phyloP scores from a whole-genome alignment of 2,797 vertebrate genomes.

The Hipposideros larvatus region DNA sequence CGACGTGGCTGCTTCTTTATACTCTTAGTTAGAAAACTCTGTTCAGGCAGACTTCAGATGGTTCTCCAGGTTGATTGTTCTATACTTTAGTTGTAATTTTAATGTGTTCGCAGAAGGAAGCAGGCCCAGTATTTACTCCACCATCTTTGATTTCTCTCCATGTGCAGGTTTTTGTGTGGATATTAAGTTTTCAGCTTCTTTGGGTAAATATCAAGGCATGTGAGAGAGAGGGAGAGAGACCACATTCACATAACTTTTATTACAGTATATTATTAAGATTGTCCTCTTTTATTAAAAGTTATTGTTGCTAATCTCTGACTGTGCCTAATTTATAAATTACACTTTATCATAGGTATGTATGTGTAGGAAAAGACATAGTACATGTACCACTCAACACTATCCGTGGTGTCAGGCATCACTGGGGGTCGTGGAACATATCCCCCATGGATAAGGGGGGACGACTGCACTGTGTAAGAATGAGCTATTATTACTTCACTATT shows the following conservation, averaged over 20 bases:
- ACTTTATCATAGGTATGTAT: no score
- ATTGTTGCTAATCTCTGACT: not conserved
- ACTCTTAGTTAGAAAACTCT: no score
- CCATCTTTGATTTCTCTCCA: no score
- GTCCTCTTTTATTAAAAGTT: not conserved
- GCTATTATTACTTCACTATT: not conserved
- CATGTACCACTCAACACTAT: rapidly evolving
- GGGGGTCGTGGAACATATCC: not conserved
- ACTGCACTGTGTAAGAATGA: not conserved
- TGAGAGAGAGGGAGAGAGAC: not conserved
- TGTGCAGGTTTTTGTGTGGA: not conserved
- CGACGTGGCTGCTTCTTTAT: no score
- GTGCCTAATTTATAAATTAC: no score
- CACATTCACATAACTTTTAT: not conserved
- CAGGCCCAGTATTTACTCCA: no score
- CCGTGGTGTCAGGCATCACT: no score
- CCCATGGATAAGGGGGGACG: not conserved
- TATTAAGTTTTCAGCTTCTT: not conserved
- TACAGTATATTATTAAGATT: not conserved
- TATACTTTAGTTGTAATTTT: no score
- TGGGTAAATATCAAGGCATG: not conserved
- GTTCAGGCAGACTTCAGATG: no score
- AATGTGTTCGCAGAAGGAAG: no score
- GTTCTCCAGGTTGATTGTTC: no score
- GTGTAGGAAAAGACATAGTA: not conserved